Percentiles rank a stretch among this genome's conserved stretches.
These are phyloP conservation scores for Cordylochernes scorpioides DNA, from an alignment of 2,888 invertebrate genomes.

Conservation along the genomic window DNA sequence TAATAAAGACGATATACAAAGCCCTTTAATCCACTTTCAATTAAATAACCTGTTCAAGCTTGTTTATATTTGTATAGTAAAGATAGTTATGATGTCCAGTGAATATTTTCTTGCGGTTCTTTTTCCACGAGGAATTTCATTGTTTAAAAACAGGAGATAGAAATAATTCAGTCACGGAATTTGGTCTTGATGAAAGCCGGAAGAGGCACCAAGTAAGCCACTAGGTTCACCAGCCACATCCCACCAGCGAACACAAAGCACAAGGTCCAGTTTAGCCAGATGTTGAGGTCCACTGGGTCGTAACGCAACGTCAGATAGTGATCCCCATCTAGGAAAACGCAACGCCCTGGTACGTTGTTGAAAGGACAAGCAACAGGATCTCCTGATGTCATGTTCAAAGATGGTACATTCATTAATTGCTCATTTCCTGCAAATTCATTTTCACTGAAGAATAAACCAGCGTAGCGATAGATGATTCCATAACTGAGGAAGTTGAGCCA, in stretches of 20 bases:
- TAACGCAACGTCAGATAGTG: conserved; percentile 44
- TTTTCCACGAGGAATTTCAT: too few species aligned
- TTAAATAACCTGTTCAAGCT: too few species aligned
- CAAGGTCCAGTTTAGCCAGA: conserved; percentile 37
- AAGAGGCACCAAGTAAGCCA: conserved; percentile 55
- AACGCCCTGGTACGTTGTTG: conserved; percentile 17
- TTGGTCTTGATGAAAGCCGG: conserved; percentile 60
- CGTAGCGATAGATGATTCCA: conserved; percentile 48
- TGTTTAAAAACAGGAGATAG: too few species aligned
- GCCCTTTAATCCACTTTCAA: too few species aligned
- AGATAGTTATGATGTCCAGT: too few species aligned
- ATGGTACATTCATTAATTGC: conserved; percentile 13
- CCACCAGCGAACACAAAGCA: conserved; percentile 56
- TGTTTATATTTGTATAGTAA: too few species aligned
- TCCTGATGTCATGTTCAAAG: conserved; percentile 12
- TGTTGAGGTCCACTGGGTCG: conserved; percentile 15
- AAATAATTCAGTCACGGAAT: conserved; percentile 46
- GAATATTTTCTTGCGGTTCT: too few species aligned
- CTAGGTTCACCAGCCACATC: conserved; percentile 50
- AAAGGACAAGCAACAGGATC: conserved; percentile 7
- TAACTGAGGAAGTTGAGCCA: conserved; percentile 55
- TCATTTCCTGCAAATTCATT: conserved; percentile 31
- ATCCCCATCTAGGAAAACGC: conserved; percentile 32
- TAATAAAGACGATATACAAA: too few species aligned
- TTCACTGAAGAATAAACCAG: conserved; percentile 42